Conservation (phyloP, 2,888 invertebrate species). For the Morpho deidamia region DNA sequence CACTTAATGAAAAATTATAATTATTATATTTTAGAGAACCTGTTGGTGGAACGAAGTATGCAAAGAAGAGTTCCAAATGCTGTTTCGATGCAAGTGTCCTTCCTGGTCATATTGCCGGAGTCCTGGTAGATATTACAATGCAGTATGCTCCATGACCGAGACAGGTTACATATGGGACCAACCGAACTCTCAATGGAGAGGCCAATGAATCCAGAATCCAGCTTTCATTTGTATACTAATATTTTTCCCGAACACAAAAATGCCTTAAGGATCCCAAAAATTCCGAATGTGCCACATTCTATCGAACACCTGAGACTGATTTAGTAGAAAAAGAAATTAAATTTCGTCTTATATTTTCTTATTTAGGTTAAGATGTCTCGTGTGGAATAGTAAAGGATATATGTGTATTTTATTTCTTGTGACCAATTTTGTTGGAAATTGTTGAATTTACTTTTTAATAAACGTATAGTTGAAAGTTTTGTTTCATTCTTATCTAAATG, state of each 20-base stretch:
- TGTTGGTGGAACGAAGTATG: constrained; percentile 97
- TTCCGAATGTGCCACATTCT: constrained; percentile 45
- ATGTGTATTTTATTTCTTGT: constrained; percentile 26
- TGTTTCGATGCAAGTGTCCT: constrained; percentile 93
- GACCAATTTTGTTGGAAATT: constrained; percentile 46
- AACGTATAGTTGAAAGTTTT: constrained; percentile 44
- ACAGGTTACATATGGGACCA: constrained; percentile 95
- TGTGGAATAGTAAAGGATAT: constrained; percentile 25
- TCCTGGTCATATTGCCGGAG: constrained; percentile 92
- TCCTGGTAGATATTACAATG: constrained; percentile 93
- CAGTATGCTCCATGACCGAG: constrained; percentile 92
- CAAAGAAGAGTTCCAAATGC: constrained; percentile 92
- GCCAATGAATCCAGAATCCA: constrained; percentile 38
- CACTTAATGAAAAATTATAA: too few species aligned
- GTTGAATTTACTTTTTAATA: constrained; percentile 50
- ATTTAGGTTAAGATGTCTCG: constrained; percentile 41
- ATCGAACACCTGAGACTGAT: constrained; percentile 70
- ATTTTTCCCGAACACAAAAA: constrained; percentile 13
- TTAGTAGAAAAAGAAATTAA: constrained; percentile 55
- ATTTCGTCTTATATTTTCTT: constrained; percentile 69
- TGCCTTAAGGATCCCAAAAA: constrained; percentile 12
- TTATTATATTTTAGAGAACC: constrained; percentile 82
- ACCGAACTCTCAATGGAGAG: constrained; percentile 76
- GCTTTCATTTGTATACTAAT: constrained; percentile 10
- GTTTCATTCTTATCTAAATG: constrained; percentile 30